Conservation (phyloP, 2,888 invertebrate genomes). For the Theretra japonica region DNA sequence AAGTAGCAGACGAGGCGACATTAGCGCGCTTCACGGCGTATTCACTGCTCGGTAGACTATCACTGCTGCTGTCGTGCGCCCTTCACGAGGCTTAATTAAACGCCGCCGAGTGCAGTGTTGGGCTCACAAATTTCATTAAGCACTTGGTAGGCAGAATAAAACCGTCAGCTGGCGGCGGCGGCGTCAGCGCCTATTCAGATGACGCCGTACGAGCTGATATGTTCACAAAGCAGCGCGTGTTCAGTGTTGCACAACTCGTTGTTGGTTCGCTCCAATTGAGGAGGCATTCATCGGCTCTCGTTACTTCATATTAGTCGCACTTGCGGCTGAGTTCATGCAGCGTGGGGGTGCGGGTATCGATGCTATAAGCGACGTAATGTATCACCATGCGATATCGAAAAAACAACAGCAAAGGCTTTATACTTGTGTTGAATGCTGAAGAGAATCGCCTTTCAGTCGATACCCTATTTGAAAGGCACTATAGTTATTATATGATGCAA, state of each 20-base stretch:
- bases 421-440: too few relatives aligned
- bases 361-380: too few relatives aligned
- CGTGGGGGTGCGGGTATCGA: background rate
- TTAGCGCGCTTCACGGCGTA: too few relatives aligned
- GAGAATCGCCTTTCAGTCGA: too few relatives aligned
- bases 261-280: background rate
- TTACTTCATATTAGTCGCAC: background rate
- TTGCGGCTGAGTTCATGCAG: background rate
- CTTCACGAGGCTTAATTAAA: background rate
- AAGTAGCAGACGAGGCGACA: background rate
- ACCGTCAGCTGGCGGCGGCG: conserved; percentile 5
- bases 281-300: background rate
- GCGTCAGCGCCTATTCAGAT: background rate
- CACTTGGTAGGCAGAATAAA: background rate
- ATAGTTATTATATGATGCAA: too few relatives aligned
- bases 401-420: too few relatives aligned
- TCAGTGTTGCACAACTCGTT: background rate
- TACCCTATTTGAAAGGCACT: too few relatives aligned
- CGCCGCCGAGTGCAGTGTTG: background rate
- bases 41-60: too few relatives aligned
- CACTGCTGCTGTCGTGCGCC: background rate
- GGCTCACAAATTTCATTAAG: conserved; percentile 5
- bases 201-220: background rate
- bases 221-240: too few relatives aligned
- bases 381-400: too few relatives aligned